A percentile compares a stretch with the other conserved stretches of the same genome.
Evolutionary conservation across 2,888 invertebrate species (phyloP).

Genomic region (Meganola albula): DNA sequence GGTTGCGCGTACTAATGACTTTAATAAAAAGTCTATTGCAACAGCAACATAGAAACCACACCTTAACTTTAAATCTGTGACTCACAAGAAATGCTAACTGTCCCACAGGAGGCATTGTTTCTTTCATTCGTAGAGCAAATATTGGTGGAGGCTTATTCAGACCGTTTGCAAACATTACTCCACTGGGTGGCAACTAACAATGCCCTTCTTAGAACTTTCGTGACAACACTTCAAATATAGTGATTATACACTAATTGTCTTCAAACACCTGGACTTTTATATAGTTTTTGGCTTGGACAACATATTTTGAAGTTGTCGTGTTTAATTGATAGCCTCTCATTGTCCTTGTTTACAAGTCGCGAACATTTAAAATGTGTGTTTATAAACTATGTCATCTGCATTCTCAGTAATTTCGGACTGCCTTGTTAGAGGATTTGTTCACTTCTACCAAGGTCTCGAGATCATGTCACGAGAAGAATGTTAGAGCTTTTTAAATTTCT

Average conservation of each 20-base stretch:
- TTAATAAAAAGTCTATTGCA: too few species aligned
- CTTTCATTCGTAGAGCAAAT: constrained; percentile 73
- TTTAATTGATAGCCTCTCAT: constrained; percentile 56
- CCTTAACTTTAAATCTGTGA: constrained; percentile 43
- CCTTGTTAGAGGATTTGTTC: too few species aligned
- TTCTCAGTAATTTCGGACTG: too few species aligned
- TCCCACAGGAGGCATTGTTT: constrained; percentile 70
- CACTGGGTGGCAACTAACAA: constrained; percentile 72
- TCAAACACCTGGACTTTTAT: constrained; percentile 65
- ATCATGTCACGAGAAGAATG: too few species aligned
- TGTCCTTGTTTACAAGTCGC: constrained; percentile 44
- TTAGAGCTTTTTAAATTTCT: too few species aligned
- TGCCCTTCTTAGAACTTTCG: constrained; percentile 62
- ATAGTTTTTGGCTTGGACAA: constrained; percentile 61
- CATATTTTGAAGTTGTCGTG: constrained; percentile 52
- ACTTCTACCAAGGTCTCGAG: too few species aligned
- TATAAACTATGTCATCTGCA: constrained; percentile 24
- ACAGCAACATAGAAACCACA: constrained; percentile 28
- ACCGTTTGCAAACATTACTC: constrained; percentile 68
- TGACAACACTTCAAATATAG: constrained; percentile 72
- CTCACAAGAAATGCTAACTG: constrained; percentile 64
- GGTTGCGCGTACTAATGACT: too few species aligned
- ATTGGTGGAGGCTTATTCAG: constrained; percentile 66
- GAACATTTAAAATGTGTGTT: constrained; percentile 34
- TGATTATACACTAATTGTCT: constrained; percentile 74